Evolutionary conservation across 2,113 vertebrate species (phyloP).

Genomic region (Dolichallabes microphthalmus): DNA sequence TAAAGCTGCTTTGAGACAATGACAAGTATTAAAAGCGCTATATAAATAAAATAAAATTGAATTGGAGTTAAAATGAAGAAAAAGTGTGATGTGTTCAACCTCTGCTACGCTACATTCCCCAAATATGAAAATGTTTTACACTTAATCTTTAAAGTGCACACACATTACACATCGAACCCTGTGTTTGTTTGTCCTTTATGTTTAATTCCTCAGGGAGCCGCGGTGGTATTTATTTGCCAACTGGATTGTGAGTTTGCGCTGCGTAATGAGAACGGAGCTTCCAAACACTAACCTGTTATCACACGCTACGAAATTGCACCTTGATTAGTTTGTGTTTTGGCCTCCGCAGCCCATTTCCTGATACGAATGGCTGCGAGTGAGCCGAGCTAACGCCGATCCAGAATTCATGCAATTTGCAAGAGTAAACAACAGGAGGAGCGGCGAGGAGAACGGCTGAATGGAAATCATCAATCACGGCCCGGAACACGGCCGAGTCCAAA

Average conservation of each 20-base stretch:
- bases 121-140: background rate
- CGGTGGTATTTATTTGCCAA: background rate
- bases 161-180: background rate
- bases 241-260: background rate
- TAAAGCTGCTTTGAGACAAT: no score
- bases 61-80: background rate
- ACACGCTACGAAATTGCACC: constrained; percentile 35
- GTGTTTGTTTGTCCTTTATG: background rate
- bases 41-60: no score
- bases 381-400: constrained; percentile 23
- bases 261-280: constrained; percentile 3
- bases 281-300: constrained; percentile 13
- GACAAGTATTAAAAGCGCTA: no score
- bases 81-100: background rate
- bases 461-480: constrained; percentile 8
- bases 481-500: background rate
- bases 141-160: background rate
- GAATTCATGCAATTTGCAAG: constrained; percentile 42
- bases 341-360: constrained; percentile 30
- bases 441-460: constrained; percentile 2
- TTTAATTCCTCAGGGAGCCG: background rate
- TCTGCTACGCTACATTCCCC: background rate
- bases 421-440: constrained; percentile 34
- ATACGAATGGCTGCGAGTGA: background rate
- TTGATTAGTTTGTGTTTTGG: constrained; percentile 40